Conservation (phyloP, 2,113 vertebrate genomes). For the Bagarius yarrelli region DNA sequence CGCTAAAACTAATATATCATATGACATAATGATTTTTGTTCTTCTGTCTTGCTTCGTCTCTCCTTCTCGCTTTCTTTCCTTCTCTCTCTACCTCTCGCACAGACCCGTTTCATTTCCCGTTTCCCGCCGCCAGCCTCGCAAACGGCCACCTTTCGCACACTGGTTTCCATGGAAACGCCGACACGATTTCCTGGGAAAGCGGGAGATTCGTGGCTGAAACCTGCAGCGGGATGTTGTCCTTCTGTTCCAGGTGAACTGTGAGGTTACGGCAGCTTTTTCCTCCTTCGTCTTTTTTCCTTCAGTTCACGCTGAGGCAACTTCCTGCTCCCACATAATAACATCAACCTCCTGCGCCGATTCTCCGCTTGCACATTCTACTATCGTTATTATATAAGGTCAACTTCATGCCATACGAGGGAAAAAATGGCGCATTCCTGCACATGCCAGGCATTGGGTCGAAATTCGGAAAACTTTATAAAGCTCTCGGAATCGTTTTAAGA, state of each 20-base stretch:
- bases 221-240: constrained; percentile 70
- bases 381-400: too few species aligned
- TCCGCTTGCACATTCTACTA: background rate
- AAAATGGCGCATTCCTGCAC: constrained; percentile 64
- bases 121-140: constrained; percentile 69
- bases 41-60: too few species aligned
- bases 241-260: constrained; percentile 62
- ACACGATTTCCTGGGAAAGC: constrained; percentile 63
- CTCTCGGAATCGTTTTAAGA: constrained; percentile 72
- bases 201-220: constrained; percentile 67
- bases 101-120: constrained; percentile 69
- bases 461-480: constrained; percentile 74
- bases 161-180: constrained; percentile 74
- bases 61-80: too few species aligned
- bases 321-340: constrained; percentile 21
- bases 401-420: background rate
- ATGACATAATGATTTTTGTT: too few species aligned
- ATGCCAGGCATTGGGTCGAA: constrained; percentile 69
- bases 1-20: too few species aligned
- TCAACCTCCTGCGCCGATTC: background rate
- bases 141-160: constrained; percentile 62
- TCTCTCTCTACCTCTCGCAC: constrained; percentile 50
- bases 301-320: constrained; percentile 25
- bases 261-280: constrained; percentile 49
- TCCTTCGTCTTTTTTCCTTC: background rate